Conservation (phyloP, 2,797 vertebrate species). For the Perodicticus potto region DNA sequence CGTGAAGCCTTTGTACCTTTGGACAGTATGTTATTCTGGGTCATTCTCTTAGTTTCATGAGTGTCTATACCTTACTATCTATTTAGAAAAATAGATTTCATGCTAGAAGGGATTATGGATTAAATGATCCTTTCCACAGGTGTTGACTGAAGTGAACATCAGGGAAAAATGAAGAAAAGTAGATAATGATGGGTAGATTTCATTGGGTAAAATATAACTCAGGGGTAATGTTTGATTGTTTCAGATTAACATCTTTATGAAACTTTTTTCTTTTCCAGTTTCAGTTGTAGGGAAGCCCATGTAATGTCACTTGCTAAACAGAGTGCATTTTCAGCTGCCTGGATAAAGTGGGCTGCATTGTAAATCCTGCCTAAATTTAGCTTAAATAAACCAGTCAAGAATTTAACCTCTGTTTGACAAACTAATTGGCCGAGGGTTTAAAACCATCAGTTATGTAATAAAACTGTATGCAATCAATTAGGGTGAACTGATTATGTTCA, state of each 20-base stretch:
- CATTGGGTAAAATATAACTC: constrained; percentile 14
- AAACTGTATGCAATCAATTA: constrained; percentile 87
- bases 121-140: background rate
- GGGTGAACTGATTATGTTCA: constrained; percentile 85
- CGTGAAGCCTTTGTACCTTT: background rate
- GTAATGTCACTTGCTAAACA: constrained; percentile 74
- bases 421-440: constrained; percentile 85
- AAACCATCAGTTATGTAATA: constrained; percentile 87
- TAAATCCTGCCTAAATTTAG: constrained; percentile 78
- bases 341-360: constrained; percentile 73
- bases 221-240: constrained; percentile 16
- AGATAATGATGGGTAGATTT: background rate
- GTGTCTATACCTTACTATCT: background rate
- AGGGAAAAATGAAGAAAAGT: background rate
- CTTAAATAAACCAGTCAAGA: constrained; percentile 78
- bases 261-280: constrained; percentile 28
- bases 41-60: background rate
- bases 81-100: background rate
- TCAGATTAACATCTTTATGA: background rate
- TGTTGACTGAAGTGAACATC: background rate
- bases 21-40: background rate
- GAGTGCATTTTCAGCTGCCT: constrained; percentile 67
- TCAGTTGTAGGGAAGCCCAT: constrained; percentile 17
- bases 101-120: background rate
- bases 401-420: constrained; percentile 84